A percentile compares a stretch with the other conserved stretches of the same genome.
phyloP scores from a whole-genome alignment of 2,797 vertebrate genomes.

The Echiichthys vipera region DNA sequence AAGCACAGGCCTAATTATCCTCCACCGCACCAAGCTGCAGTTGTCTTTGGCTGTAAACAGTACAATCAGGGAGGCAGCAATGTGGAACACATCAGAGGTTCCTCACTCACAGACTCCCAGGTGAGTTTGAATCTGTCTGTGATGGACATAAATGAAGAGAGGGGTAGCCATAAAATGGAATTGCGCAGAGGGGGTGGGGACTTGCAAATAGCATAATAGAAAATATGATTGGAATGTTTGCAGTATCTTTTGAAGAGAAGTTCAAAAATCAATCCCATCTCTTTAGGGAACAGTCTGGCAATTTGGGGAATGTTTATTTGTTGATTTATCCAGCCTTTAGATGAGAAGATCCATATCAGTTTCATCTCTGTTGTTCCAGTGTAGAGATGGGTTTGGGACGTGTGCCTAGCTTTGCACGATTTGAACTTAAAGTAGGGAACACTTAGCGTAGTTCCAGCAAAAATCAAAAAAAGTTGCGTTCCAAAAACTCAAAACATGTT shows the following conservation, averaged over 20 bases:
- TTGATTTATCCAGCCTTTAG: constrained; percentile 34
- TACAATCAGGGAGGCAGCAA: constrained; percentile 75
- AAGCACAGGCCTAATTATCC: constrained; percentile 70
- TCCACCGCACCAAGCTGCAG: constrained; percentile 63
- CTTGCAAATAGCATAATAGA: constrained; percentile 46
- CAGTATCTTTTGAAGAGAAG: constrained; percentile 36
- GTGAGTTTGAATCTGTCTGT: constrained; percentile 64
- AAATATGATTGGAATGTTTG: constrained; percentile 54
- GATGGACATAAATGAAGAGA: constrained; percentile 68
- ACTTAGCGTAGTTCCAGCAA: background rate
- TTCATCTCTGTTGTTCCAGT: constrained; percentile 12
- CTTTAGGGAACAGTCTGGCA: constrained; percentile 27
- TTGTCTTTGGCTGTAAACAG: constrained; percentile 78
- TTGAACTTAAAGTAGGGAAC: constrained; percentile 6
- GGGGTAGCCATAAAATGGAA: constrained; percentile 46
- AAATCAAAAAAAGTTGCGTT: background rate
- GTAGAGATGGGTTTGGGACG: background rate
- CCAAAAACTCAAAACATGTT: background rate
- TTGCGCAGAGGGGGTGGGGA: constrained; percentile 28
- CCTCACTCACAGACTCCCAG: constrained; percentile 68
- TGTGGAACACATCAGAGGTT: constrained; percentile 71
- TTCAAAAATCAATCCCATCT: constrained; percentile 43
- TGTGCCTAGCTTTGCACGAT: background rate
- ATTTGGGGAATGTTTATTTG: constrained; percentile 44
- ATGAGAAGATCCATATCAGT: constrained; percentile 29